Evolutionary conservation across 2,113 vertebrate genomes (phyloP).

Genomic region (Typhlomys cinereus): DNA sequence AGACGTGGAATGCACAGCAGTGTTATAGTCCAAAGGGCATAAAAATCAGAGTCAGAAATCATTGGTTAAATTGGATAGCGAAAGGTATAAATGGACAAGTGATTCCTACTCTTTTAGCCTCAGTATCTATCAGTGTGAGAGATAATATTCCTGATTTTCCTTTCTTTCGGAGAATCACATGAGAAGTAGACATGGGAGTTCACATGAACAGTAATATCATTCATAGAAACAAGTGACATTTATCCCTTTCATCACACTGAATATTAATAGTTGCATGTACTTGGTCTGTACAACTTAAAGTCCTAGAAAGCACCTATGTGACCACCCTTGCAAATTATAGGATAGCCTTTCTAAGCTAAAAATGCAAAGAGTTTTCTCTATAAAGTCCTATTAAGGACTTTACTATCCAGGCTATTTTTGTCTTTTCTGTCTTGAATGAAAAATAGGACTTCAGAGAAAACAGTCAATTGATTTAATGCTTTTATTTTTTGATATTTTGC

Average conservation of each 20-base stretch:
- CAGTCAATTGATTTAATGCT: no score
- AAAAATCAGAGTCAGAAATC: accelerated
- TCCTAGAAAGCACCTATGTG: background rate
- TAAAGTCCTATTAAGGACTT: background rate
- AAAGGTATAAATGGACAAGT: background rate
- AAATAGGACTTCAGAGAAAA: background rate
- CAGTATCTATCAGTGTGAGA: background rate
- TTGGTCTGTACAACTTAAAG: background rate
- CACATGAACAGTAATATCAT: background rate
- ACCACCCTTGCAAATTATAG: background rate
- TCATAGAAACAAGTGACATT: background rate
- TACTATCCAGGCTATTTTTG: background rate
- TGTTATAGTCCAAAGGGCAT: background rate
- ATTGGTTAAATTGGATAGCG: background rate
- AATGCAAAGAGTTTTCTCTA: background rate
- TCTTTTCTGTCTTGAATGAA: background rate
- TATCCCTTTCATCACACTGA: background rate
- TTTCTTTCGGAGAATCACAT: background rate
- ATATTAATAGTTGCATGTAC: background rate
- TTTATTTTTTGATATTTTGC: no score
- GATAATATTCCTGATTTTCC: background rate
- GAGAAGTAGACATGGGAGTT: background rate
- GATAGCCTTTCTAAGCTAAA: background rate
- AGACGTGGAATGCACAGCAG: background rate
- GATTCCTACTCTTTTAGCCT: background rate